Evolutionary conservation across 2,797 vertebrate genomes (phyloP).

Genomic region (Pristis pectinata): DNA sequence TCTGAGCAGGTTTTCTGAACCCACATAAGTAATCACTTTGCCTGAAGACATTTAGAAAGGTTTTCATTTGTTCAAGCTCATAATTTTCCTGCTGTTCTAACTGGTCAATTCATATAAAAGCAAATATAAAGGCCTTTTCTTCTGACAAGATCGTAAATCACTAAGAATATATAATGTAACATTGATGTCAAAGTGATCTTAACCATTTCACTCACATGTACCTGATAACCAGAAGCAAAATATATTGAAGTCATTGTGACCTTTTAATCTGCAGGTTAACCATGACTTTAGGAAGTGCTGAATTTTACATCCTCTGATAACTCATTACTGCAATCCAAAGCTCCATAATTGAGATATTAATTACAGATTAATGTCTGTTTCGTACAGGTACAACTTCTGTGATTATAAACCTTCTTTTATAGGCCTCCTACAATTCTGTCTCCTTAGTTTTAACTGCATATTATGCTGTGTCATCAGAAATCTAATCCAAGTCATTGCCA

Average conservation of each 20-base stretch:
- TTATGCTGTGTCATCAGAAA: background rate
- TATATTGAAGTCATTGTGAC: background rate
- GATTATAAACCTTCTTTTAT: background rate
- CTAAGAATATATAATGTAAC: slow-evolving; percentile 1
- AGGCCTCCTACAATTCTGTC: background rate
- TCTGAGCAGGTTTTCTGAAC: background rate
- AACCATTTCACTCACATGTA: background rate
- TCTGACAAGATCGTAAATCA: slow-evolving; percentile 10
- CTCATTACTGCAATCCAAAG: background rate
- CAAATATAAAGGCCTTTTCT: background rate
- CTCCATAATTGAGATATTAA: background rate
- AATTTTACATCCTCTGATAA: background rate
- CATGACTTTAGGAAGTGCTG: background rate
- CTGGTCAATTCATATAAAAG: background rate
- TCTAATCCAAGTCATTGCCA: background rate
- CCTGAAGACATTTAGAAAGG: background rate
- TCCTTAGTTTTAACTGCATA: background rate
- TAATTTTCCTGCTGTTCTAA: background rate
- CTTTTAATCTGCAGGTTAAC: background rate
- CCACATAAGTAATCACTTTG: background rate
- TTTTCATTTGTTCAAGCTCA: background rate
- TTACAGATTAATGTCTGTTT: background rate
- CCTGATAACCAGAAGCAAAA: background rate
- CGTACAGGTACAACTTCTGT: background rate
- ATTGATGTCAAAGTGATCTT: slow-evolving; percentile 1